Conservation (phyloP, 1,140 invertebrate genomes). For the Zaprionus africanus region DNA sequence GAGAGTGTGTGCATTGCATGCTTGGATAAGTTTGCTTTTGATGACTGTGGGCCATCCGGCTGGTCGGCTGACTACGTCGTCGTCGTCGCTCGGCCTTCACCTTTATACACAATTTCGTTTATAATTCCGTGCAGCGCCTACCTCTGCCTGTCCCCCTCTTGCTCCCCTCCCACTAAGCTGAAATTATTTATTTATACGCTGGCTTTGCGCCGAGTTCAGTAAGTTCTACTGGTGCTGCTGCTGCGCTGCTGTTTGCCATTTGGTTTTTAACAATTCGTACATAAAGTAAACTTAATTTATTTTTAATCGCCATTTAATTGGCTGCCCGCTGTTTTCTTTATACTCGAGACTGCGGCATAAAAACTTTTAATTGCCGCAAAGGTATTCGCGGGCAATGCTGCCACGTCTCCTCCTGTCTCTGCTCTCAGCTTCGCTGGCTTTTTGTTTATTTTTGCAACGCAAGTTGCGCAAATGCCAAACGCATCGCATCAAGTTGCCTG, state of each 20-base stretch:
- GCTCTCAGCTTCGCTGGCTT: not conserved
- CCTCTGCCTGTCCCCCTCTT: not conserved
- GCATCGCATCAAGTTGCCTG: constrained; percentile 37
- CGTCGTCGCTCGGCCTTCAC: constrained; percentile 59
- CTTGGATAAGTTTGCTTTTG: constrained; percentile 39
- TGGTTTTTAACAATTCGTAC: constrained; percentile 70
- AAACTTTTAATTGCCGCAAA: constrained; percentile 72
- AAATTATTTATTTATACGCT: constrained; percentile 57
- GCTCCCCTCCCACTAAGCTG: constrained; percentile 4
- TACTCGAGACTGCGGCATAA: constrained; percentile 64
- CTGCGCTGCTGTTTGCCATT: constrained; percentile 57
- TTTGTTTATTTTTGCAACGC: constrained; percentile 70
- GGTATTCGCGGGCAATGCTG: constrained; percentile 42
- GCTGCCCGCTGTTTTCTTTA: constrained; percentile 65
- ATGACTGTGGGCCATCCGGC: constrained; percentile 29
- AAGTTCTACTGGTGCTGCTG: not conserved
- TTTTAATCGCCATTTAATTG: constrained; percentile 81
- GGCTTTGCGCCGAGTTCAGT: constrained; percentile 20
- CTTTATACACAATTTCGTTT: constrained; percentile 62
- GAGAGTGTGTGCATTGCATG: constrained; percentile 27
- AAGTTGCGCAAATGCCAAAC: constrained; percentile 69
- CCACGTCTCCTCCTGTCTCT: not conserved
- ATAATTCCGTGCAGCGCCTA: constrained; percentile 1
- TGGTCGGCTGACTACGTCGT: constrained; percentile 23
- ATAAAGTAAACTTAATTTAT: constrained; percentile 77